Base-by-base conservation (phyloP, 2,113 vertebrate genomes). In the Suncus etruscus region DNA sequence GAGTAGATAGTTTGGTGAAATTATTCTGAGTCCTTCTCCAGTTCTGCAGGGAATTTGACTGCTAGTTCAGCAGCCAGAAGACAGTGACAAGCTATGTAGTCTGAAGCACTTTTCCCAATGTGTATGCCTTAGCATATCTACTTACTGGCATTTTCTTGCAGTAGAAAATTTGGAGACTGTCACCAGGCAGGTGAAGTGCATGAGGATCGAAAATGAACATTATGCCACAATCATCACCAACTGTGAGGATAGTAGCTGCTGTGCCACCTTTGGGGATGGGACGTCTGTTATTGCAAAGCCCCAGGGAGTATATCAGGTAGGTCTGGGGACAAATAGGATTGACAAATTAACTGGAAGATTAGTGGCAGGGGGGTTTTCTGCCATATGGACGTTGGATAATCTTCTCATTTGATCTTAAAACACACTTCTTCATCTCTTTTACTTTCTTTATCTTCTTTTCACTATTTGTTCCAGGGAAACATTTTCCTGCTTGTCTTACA, bases 271-370 rank as follows among this genome's bases (percentile, higher is more conserved):
- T 90, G 98, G 98, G 45, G 99, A 99, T 70, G 98, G 99, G 16
- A 99, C 98, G 0, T 97, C 97, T 90, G 61, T 99, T 93, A 98
- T 97, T 16, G 98, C 98, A 86, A 98, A 97, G 75, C 97, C 97
- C 50, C 96, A 96, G 48, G 98, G 98, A 92, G 98, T 96, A 0
- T 99, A 99, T 63, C 96, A 99, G 98, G 99, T 99, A 88, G 88
- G 97, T 75, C 25, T 10, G n/a, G 31, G 31, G 68, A 12, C 22
- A 54, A 4, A 6, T 1, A 4, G 27, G 12, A 31, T 1, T 4
- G 9, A 54, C 45, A 32, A 24, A 27, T 48, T 68, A 16, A 24
- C 4, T 1, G 1, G 16, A 32, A 72, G 8, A 31, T n/a, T 48
- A 2, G 68, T 29, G 20, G 32, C 39, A 4, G 22, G 7, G 47